phyloP scores from a whole-genome alignment of 2,113 vertebrate species.

The Psittacula cyanocephala region DNA sequence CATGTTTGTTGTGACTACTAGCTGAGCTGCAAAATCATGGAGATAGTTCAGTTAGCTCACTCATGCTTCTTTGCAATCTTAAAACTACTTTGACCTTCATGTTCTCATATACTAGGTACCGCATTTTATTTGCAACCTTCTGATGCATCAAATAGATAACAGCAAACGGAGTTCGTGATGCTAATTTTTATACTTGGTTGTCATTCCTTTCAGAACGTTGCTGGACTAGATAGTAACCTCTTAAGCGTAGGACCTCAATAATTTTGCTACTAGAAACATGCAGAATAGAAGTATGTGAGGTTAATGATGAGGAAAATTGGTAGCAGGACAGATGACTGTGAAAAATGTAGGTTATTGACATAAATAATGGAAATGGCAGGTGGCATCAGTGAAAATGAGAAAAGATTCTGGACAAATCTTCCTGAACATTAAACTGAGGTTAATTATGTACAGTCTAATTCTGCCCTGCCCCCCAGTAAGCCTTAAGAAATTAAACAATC shows the following conservation, averaged over 20 bases:
- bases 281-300: neutral
- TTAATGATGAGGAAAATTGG: conserved; percentile 27
- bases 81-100: neutral
- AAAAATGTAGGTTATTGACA: neutral
- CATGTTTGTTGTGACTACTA: neutral
- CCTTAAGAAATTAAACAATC: neutral
- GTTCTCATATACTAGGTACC: neutral
- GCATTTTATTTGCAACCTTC: neutral
- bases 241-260: neutral
- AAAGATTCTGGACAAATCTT: neutral
- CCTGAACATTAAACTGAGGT: neutral
- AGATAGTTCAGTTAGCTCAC: neutral
- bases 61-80: neutral
- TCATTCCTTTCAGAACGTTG: neutral
- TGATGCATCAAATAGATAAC: neutral
- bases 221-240: neutral
- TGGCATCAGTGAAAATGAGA: neutral
- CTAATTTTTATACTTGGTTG: neutral
- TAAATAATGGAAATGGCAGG: conserved; percentile 4
- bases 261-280: neutral
- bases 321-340: neutral
- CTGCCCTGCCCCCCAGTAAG: neutral
- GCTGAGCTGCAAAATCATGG: neutral
- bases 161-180: neutral
- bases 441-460: neutral